A percentile compares a stretch with the other conserved stretches of the same genome.
phyloP scores from a whole-genome alignment of 1,140 invertebrate genomes.

The Ylistrum balloti region DNA sequence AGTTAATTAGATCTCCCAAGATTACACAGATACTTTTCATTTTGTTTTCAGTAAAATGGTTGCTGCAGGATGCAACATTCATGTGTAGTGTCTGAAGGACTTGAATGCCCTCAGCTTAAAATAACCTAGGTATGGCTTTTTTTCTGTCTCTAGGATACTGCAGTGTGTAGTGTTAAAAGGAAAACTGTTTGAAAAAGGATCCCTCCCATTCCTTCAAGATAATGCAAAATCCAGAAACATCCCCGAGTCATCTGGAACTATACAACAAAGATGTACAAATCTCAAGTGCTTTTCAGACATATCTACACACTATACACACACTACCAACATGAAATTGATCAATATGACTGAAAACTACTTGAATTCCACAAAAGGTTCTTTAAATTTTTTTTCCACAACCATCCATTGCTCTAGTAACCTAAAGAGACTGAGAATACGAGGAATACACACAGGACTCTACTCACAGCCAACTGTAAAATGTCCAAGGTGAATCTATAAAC shows the following conservation, averaged over 20 bases:
- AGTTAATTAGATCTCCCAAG: slow-evolving; percentile 34
- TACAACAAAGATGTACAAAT: neutral
- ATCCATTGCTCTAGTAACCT: too few relatives aligned
- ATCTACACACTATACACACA: too few relatives aligned
- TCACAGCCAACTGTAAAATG: too few relatives aligned
- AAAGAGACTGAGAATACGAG: too few relatives aligned
- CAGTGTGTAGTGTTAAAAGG: neutral
- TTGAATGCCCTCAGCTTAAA: slow-evolving; percentile 33
- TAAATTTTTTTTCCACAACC: neutral
- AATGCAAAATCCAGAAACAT: neutral
- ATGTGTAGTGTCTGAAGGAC: slow-evolving; percentile 37
- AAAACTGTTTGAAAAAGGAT: neutral
- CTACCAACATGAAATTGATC: neutral
- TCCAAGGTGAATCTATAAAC: too few relatives aligned
- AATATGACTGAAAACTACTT: neutral
- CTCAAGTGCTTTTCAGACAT: too few relatives aligned
- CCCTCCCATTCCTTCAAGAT: neutral
- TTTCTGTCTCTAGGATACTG: neutral
- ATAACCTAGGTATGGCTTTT: neutral
- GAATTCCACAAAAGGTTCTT: neutral
- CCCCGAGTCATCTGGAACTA: too few relatives aligned
- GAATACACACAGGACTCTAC: too few relatives aligned
- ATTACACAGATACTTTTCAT: slow-evolving; percentile 19
- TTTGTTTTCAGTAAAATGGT: slow-evolving; percentile 3
- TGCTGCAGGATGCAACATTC: slow-evolving; percentile 30